Evolutionary conservation across 2,113 vertebrate genomes (phyloP), one percentile per base, ranked within the genome.

Genomic region (Rhinichthys klamathensis): DNA sequence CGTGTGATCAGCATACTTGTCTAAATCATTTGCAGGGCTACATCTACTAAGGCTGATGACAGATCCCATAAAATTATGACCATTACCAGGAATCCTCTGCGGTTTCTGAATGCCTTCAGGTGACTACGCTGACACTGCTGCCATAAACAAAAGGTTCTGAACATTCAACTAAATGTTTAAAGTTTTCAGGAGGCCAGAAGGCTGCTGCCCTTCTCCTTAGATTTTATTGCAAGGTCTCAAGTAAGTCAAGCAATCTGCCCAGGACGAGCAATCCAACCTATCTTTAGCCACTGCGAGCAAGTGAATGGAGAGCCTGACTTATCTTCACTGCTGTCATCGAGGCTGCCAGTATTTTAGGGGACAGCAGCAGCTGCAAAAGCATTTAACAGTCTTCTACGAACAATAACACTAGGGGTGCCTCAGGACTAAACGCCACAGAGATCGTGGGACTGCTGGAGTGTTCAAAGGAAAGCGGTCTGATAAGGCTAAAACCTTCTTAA

Each of bases 321-420:
- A 94, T 95, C 93, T 94, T 90, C 91, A 91, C 92, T 93, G 93
- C 95, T 95, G 94, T 95, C 95, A 95, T 95, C 91, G 86, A 92
- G 92, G 92, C 94, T 89, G 92, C 87, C 90, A 90, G 95, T 95
- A 95, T 95, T 95, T 95, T 95, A 95, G 94, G 90, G 92, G 93
- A 92, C 93, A 88, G 95, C 93, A 93, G 93, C 95, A 95, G 95
- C 95, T 95, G 95, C 94, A 93, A 94, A 95, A 95, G 94, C 94
- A 95, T 95, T 95, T 95, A 95, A 94, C 89, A 89, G 92, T 93
- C 92, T 93, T 95, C 93, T 90, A 93, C 23, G 93, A 94, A 95
- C 95, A 95, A 95, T 95, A 94, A 94, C 93, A 95, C 93, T 93
- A 88, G 89, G 93, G 92, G 92, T 94, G 92, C 92, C 93, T 90